Evolutionary conservation across 2,113 vertebrate genomes (phyloP), one percentile per base, ranked within the genome.

Genomic region (Aythya baeri): DNA sequence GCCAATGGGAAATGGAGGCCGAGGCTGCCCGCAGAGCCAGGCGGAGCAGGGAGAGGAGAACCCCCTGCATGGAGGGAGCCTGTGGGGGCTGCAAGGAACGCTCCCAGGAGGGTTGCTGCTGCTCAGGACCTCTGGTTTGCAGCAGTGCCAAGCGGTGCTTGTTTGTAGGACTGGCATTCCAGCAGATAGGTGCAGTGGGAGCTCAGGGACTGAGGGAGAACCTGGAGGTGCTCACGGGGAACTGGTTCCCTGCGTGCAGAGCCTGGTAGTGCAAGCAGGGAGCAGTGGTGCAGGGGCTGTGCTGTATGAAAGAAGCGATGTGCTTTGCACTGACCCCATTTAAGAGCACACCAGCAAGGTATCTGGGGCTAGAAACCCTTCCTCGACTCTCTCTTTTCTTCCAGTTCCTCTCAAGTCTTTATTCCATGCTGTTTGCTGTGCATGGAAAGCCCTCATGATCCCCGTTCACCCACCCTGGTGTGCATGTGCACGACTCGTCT

Each of bases 401-500:
- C 4, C 0, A 1, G 2, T 52, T 93, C 23, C 17, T 85, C 49
- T 67, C 62, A 43, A 0, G 1, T 38, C 31, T 91, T 83, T 91
- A 49, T 81, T 31, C 52, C 52, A 5, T 22, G 16, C 55, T 55
- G 26, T 66, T 86, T 72, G 17, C n/a, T 50, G n/a, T 76, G 59
- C 2, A 0, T 25, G 43, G 66, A 61, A 70, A 57, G 38, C 1
- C 2, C 32, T 77, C 5, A 0, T 1, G 2, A 16, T 75, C 92
- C 63, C 54, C 41, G 10, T 34, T 87, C 55, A 8, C 36, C 59
- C 55, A 74, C 43, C 17, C 29, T 0, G 0, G 16, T 61, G 32
- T 65, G 32, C 59, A 7, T 2, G 1, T 66, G 18, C 27, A 1
- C 63, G n/a, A 41, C 34, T 89, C 62, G 17, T 44, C 16, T 92